Evolutionary conservation across 2,888 invertebrate species (phyloP).

Genomic region (Ochropacha duplaris): DNA sequence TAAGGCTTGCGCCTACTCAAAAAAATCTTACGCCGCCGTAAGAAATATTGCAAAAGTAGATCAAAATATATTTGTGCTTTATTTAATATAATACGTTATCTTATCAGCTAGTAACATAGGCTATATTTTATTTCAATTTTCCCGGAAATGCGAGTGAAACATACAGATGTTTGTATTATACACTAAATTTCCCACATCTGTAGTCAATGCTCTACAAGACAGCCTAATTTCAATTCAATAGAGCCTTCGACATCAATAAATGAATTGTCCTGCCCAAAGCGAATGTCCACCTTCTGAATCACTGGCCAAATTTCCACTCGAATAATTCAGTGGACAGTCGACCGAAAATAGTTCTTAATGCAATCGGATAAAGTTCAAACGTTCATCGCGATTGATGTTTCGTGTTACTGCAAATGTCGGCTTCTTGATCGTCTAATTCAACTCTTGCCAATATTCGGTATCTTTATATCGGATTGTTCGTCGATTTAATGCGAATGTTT

Average conservation of each 20-base stretch:
- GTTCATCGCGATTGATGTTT: neutral
- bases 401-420: slow-evolving; percentile 1
- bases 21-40: too few species aligned
- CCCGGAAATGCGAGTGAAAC: neutral
- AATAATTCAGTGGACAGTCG: neutral
- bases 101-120: too few species aligned
- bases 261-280: slow-evolving; percentile 2
- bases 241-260: slow-evolving; percentile 14
- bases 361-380: neutral
- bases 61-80: too few species aligned
- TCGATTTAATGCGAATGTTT: too few species aligned
- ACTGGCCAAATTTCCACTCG: slow-evolving; percentile 3
- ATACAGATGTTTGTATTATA: too few species aligned
- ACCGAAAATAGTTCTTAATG: neutral
- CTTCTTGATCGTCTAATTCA: neutral
- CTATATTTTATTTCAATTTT: too few species aligned
- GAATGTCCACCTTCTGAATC: slow-evolving; percentile 6
- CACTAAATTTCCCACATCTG: neutral
- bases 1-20: too few species aligned
- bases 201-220: slow-evolving; percentile 6
- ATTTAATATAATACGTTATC: too few species aligned
- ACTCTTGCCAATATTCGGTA: neutral
- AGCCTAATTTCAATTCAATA: slow-evolving; percentile 19
- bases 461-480: neutral
- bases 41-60: too few species aligned